phyloP scores from a whole-genome alignment of 1,140 invertebrate species.

The Atta cephalotes region DNA sequence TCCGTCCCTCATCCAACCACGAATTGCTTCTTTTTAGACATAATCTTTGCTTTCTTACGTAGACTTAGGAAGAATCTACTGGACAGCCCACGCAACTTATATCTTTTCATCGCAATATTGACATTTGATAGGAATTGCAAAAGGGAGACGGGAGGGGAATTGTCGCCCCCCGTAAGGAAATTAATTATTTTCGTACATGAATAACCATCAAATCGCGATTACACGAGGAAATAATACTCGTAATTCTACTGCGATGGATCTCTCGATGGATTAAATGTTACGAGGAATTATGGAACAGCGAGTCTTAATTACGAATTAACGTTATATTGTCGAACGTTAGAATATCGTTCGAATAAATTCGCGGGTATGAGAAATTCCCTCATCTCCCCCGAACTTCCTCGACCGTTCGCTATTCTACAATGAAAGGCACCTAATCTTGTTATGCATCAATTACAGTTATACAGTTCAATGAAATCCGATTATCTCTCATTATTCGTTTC shows the following conservation, averaged over 20 bases:
- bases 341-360: conserved; percentile 53
- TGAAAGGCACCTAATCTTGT: conserved; percentile 41
- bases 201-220: conserved; percentile 17
- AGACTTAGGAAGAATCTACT: not conserved
- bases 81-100: not conserved
- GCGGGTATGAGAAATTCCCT: conserved; percentile 7
- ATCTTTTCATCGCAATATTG: not conserved
- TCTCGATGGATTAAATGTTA: conserved; percentile 5
- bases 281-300: not conserved
- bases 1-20: not conserved
- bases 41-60: conserved; percentile 64
- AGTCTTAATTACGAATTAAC: conserved; percentile 37
- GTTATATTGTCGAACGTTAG: conserved; percentile 35
- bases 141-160: not conserved
- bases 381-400: too few species aligned
- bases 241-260: not conserved
- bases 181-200: conserved; percentile 13
- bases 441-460: conserved; percentile 62
- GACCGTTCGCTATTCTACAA: conserved; percentile 2
- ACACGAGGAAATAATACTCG: not conserved
- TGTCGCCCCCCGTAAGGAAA: not conserved
- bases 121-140: not conserved
- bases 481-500: conserved; percentile 63
- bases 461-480: conserved; percentile 60
- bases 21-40: conserved; percentile 61